Base-by-base conservation (phyloP, 2,888 invertebrate genomes). In the Carpatolechia fugitivella region DNA sequence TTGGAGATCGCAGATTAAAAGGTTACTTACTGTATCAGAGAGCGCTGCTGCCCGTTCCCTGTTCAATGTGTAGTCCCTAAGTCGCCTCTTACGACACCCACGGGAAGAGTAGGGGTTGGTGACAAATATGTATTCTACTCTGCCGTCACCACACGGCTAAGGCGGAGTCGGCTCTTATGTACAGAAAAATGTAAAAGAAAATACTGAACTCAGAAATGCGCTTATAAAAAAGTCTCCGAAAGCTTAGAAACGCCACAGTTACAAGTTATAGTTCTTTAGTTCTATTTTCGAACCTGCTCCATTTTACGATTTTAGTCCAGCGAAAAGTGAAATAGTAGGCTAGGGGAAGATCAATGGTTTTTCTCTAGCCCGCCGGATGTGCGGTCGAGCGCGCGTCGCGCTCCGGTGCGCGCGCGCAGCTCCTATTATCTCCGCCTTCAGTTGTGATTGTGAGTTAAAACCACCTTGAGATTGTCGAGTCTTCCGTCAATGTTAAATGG, bases 341-440 rank as follows among this genome's bases (percentile, higher is more conserved):
- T 49, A 61, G 56, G 55, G 55, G 50, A 50, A 61, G 57, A 64
- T 56, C 54, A 55, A 56, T 59, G 55, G 57, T 56, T 58, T 58
- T 56, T 59, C 61, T 60, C 76, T 73, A 31, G 31, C 69, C 75
- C 77, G 72, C 79, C 89, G 89, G 89, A 89, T 85, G 76, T 87
- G 80, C 86, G 89, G 88, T 87, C 83, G 89, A 87, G 82, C 76
- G 87, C 76, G 35, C 76, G 85, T 78, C 76, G 62, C 79, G 85
- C 74, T 80, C 71, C 74, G 87, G 58, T 84, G 88, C 82, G 77
- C 74, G 54, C 63, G 82, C 81, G 77, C 82, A 75, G 78, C 79
- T 74, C 72, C 82, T 78, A 87, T 85, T 87, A 86, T 85, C 81
- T 82, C 76, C 56, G 63, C 72, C 73, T 75, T 72, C 72, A 76